phyloP scores from a whole-genome alignment of 2,888 invertebrate species.

The Spisula solida region DNA sequence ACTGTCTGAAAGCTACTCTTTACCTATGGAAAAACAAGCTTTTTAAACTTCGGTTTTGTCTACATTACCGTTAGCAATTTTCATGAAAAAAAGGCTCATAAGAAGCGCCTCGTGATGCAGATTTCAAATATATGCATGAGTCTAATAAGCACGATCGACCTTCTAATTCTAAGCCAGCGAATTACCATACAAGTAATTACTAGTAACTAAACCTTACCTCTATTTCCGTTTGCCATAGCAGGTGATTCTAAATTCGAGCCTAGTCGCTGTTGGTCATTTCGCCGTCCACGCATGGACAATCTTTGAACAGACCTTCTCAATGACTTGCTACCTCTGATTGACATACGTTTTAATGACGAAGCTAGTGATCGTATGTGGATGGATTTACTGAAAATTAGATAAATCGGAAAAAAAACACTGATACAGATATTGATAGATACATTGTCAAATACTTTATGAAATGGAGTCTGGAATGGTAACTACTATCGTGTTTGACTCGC shows the following conservation, averaged over 20 bases:
- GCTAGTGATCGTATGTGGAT: slow-evolving; percentile 53
- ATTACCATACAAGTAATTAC: no score
- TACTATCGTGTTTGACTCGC: no score
- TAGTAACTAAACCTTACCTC: slow-evolving; percentile 35
- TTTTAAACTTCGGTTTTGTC: no score
- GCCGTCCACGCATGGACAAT: slow-evolving; percentile 53
- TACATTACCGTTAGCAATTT: no score
- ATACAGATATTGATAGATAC: not conserved
- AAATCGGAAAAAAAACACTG: not conserved
- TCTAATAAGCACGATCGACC: no score
- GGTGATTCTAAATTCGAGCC: slow-evolving; percentile 44
- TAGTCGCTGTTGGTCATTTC: slow-evolving; percentile 50
- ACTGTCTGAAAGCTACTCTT: no score
- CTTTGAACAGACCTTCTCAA: slow-evolving; percentile 56
- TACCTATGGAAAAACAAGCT: no score
- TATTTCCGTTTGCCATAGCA: slow-evolving; percentile 29
- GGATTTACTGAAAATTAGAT: slow-evolving; percentile 52
- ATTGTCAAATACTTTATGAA: not conserved
- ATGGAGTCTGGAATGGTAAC: not conserved
- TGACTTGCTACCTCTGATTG: slow-evolving; percentile 54
- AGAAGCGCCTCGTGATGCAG: no score
- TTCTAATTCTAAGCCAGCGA: no score
- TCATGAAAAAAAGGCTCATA: no score
- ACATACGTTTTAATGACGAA: slow-evolving; percentile 58
- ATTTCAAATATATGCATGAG: no score